Base-by-base conservation (phyloP, 1,140 invertebrate species). In the Listronotus oregonensis region DNA sequence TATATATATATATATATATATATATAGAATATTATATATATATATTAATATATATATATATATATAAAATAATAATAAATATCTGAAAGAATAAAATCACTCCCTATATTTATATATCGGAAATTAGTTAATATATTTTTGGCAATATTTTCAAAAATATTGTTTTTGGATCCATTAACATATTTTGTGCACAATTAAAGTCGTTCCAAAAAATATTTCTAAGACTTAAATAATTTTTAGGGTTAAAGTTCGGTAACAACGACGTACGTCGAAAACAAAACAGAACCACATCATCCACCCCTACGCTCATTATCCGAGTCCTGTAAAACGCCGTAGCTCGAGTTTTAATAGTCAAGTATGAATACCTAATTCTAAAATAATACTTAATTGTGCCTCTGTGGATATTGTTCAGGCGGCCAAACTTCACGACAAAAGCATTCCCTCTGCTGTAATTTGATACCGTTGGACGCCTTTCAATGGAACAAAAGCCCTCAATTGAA, bases 391-490 rank as follows among this genome's bases (percentile, higher is more conserved):
- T 64, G 47, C 61, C 40, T 47, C 40, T 47, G 51, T 46, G 50
- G 50, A 64, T 64, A 64, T 55, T 64, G 61, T 64, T 64, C 21
- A 31, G 37, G 40, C 50, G 61, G 34, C 61, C 52, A 64, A 64
- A 64, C 61, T 64, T 64, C 40, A 56, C 40, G 15, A 64, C 61
- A 64, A 64, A 55, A 55, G 50, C 61, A 44, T 64, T 55, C 40
- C 32, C 31, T 37, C 27, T 56, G 50, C 39, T 34, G 66, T 59
- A 68, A 68, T 68, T 68, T 68, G 61, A 68, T 68, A 68, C 60
- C 51, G 66, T 63, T 67, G 66, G 66, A 43, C 59, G 60, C 54
- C 39, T 61, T 66, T 66, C 47, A 51, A 56, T 63, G 52, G 37
- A 64, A 64, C 52, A 57, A 67, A 67, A 64, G 64, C 11, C 40